Conservation (phyloP, 2,888 invertebrate genomes). For the Ophioninae sp. region DNA sequence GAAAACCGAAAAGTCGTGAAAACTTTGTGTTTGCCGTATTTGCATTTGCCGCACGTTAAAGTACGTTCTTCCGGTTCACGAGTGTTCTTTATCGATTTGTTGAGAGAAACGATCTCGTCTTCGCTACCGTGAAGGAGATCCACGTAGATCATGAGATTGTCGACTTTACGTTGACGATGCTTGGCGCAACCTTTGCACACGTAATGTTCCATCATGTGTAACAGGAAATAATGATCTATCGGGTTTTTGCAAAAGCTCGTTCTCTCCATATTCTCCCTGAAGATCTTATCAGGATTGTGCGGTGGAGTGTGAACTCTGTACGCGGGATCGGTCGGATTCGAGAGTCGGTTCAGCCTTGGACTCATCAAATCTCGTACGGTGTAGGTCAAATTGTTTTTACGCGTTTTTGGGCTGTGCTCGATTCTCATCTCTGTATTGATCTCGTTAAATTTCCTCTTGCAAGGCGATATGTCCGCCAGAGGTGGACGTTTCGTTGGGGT, state of each 20-base stretch:
- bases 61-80: conserved; percentile 72
- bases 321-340: conserved; percentile 61
- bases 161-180: conserved; percentile 71
- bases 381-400: conserved; percentile 54
- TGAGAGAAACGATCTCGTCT: conserved; percentile 58
- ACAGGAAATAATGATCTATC: conserved; percentile 72
- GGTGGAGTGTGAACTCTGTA: conserved; percentile 65
- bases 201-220: conserved; percentile 73
- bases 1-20: conserved; percentile 70
- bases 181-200: conserved; percentile 71
- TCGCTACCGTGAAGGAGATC: conserved; percentile 68
- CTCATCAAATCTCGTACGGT: conserved; percentile 62
- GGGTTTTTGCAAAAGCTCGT: conserved; percentile 66
- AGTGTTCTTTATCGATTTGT: conserved; percentile 70
- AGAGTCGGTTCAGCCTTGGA: conserved; percentile 60
- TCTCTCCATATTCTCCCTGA: conserved; percentile 30
- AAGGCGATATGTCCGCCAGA: conserved; percentile 68
- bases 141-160: conserved; percentile 74
- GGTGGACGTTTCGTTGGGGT: conserved; percentile 69
- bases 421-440: conserved; percentile 45
- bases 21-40: conserved; percentile 70
- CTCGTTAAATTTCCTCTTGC: conserved; percentile 56
- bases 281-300: conserved; percentile 42
- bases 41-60: conserved; percentile 72
- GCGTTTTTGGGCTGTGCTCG: conserved; percentile 34